A percentile compares a stretch with the other conserved stretches of the same genome.
Conservation (phyloP, 1,140 invertebrate genomes). For the Drosophila serrata region DNA sequence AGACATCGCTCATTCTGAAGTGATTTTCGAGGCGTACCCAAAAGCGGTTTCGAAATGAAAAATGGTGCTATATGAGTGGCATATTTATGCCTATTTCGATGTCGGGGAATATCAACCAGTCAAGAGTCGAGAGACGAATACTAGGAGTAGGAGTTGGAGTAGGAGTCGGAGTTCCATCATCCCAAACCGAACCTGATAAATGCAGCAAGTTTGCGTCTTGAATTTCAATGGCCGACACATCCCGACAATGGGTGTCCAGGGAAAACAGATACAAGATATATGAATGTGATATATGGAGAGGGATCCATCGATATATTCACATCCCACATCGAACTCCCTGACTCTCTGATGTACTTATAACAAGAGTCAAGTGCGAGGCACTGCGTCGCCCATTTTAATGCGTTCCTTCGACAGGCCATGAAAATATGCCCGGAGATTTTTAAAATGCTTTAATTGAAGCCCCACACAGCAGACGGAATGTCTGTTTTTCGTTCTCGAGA, state of each 20-base stretch:
- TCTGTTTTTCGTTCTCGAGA: constrained; percentile 78
- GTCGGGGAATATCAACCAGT: constrained; percentile 51
- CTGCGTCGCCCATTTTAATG: constrained; percentile 81
- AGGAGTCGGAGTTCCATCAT: constrained; percentile 9
- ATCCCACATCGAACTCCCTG: constrained; percentile 48
- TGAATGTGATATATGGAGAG: constrained; percentile 9
- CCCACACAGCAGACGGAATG: constrained; percentile 69
- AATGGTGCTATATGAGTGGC: constrained; percentile 73
- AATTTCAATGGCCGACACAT: constrained; percentile 76
- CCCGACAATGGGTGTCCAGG: constrained; percentile 63
- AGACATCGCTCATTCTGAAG: constrained; percentile 76
- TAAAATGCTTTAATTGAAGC: constrained; percentile 79
- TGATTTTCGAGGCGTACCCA: constrained; percentile 50
- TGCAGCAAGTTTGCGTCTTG: constrained; percentile 81
- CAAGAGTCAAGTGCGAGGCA: constrained; percentile 73
- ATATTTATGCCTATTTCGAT: constrained; percentile 64
- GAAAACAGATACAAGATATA: constrained; percentile 22
- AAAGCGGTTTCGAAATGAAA: constrained; percentile 73
- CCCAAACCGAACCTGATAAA: constrained; percentile 61
- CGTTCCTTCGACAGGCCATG: constrained; percentile 79
- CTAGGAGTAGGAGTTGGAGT: constrained; percentile 15
- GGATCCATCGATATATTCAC: constrained; percentile 2
- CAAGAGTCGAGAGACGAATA: constrained; percentile 12
- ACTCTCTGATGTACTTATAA: constrained; percentile 75
- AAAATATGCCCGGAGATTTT: constrained; percentile 80